Percentiles rank a stretch among this genome's conserved stretches.
Conservation (phyloP, 2,797 vertebrate genomes). For the Pseudochromis fuscus region DNA sequence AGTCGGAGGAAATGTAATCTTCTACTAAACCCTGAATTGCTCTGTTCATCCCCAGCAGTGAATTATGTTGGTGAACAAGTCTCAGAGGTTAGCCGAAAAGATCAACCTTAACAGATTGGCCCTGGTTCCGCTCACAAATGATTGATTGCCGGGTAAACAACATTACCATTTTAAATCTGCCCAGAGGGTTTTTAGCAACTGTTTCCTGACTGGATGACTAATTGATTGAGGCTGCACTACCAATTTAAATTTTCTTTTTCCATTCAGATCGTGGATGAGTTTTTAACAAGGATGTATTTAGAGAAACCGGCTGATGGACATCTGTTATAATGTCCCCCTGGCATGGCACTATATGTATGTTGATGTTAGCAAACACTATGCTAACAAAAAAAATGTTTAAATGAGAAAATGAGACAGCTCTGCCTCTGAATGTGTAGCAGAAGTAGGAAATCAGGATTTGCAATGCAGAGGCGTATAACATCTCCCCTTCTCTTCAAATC, state of each 20-base stretch:
- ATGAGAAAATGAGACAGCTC: conserved; percentile 11
- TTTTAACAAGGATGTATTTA: conserved; percentile 36
- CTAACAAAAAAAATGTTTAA: conserved; percentile 1
- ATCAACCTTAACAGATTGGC: conserved; percentile 64
- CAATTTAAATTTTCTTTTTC: conserved; percentile 36
- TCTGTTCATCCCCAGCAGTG: conserved; percentile 55
- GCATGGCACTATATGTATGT: neutral
- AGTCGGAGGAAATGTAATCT: conserved; percentile 59
- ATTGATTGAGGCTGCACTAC: conserved; percentile 47
- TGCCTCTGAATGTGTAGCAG: conserved; percentile 28
- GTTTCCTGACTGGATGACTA: conserved; percentile 59
- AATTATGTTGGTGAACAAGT: conserved; percentile 56
- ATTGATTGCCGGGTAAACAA: conserved; percentile 75
- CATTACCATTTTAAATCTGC: conserved; percentile 73
- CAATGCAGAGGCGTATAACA: conserved; percentile 56
- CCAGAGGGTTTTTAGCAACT: conserved; percentile 53
- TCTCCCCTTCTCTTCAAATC: conserved; percentile 69
- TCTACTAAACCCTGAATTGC: conserved; percentile 39
- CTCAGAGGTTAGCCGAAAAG: conserved; percentile 54
- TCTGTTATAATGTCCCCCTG: conserved; percentile 16
- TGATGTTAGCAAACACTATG: conserved; percentile 17
- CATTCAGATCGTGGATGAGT: conserved; percentile 34
- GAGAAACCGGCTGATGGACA: conserved; percentile 27
- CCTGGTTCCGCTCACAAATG: conserved; percentile 48
- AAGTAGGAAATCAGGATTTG: conserved; percentile 60